phyloP scores from a whole-genome alignment of 2,888 invertebrate species.

The Thumatha senex region DNA sequence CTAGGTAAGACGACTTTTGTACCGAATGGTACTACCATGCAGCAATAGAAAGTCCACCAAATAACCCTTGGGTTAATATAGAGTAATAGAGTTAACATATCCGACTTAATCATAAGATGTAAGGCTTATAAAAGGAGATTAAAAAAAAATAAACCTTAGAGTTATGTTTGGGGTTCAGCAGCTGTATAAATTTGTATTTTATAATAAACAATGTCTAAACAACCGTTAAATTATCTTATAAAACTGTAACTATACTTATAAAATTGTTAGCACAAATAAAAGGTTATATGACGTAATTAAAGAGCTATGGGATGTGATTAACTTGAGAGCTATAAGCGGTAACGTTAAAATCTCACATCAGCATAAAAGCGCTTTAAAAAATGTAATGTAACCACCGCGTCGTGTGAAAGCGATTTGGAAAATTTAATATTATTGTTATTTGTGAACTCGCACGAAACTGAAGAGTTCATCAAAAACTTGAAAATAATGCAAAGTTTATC shows the following conservation, averaged over 20 bases:
- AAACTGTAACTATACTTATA: conserved; percentile 3
- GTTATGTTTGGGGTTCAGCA: too few relatives aligned
- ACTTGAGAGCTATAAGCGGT: conserved; percentile 20
- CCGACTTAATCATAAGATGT: too few relatives aligned
- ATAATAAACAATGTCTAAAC: background rate
- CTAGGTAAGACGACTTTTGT: too few relatives aligned
- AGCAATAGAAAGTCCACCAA: too few relatives aligned
- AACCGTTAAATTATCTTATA: conserved; percentile 21
- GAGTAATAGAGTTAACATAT: too few relatives aligned
- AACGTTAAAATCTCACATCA: conserved; percentile 18
- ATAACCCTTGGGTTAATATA: too few relatives aligned
- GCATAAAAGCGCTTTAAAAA: conserved; percentile 24
- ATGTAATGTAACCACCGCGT: conserved; percentile 14
- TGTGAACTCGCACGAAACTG: conserved; percentile 4
- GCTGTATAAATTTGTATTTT: too few relatives aligned
- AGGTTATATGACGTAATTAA: conserved; percentile 18
- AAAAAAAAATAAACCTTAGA: too few relatives aligned
- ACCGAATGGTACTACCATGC: too few relatives aligned
- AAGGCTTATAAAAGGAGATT: too few relatives aligned
- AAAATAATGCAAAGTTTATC: conserved; percentile 6
- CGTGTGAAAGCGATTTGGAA: background rate
- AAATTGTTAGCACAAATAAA: conserved; percentile 10
- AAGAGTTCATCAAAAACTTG: background rate
- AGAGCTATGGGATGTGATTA: conserved; percentile 25
- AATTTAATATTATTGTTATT: conserved; percentile 8